These are phyloP conservation scores for Paramormyrops kingsleyae DNA, from an alignment of 2,113 vertebrate genomes.

Conservation along the genomic window DNA sequence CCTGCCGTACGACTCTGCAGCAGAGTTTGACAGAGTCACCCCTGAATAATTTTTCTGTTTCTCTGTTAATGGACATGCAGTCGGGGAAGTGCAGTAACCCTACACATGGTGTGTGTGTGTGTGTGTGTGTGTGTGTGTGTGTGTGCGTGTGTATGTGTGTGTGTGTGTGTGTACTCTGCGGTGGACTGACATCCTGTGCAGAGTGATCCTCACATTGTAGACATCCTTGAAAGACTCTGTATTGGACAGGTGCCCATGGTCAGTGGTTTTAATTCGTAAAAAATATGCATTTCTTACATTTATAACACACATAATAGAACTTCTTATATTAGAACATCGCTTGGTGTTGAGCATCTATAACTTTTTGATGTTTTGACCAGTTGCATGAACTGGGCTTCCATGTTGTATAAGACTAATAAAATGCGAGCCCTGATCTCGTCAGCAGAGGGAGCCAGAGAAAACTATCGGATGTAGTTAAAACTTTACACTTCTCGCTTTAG, in stretches of 20 bases:
- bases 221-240: background rate
- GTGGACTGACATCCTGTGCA: background rate
- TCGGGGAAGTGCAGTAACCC: background rate
- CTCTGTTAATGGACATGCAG: background rate
- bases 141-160: background rate
- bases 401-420: background rate
- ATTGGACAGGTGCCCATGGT: background rate
- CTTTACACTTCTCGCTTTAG: background rate
- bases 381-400: background rate
- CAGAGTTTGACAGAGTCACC: background rate
- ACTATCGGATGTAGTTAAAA: background rate
- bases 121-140: background rate
- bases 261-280: background rate
- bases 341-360: background rate
- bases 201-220: background rate
- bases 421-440: background rate
- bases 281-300: background rate
- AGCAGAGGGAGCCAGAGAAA: background rate
- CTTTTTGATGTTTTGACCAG: background rate
- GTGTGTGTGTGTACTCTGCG: background rate
- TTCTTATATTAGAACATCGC: background rate
- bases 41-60: background rate
- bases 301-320: background rate
- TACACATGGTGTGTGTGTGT: background rate
- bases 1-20: background rate